Evolutionary conservation across 2,113 vertebrate genomes (phyloP).

Genomic region (Cyprinodon tularosa): DNA sequence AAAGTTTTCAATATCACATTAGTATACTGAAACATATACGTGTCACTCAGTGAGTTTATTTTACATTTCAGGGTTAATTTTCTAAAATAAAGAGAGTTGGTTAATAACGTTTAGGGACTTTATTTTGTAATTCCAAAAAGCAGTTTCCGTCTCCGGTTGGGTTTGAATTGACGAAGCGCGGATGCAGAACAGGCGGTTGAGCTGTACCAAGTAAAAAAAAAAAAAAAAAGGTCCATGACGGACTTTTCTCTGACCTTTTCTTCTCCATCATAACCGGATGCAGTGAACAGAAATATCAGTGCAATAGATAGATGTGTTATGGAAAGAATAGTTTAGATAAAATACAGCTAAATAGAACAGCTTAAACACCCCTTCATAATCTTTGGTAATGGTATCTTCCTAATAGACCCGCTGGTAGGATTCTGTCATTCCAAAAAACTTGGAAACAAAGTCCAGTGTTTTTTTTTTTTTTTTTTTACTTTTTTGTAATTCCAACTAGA

Average conservation of each 20-base stretch:
- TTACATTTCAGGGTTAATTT: background rate
- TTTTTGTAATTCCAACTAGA: too few species aligned
- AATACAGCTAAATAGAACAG: background rate
- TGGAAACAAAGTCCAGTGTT: too few species aligned
- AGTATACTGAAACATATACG: rapidly evolving
- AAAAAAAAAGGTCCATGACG: background rate
- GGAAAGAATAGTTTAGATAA: background rate
- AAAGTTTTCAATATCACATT: too few species aligned
- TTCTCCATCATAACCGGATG: too few species aligned
- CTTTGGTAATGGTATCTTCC: background rate
- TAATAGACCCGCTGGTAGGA: background rate
- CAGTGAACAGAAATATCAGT: background rate
- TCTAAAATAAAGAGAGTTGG: background rate
- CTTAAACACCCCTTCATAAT: background rate
- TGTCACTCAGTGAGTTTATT: background rate
- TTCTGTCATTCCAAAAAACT: too few species aligned
- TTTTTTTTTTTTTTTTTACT: too few species aligned
- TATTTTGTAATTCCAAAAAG: constrained; percentile 43
- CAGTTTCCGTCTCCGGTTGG: background rate
- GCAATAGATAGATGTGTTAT: background rate
- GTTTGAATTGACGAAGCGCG: background rate
- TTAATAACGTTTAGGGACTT: background rate
- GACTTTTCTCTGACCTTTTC: background rate
- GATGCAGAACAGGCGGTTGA: background rate
- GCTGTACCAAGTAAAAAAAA: background rate